These are phyloP conservation scores for Caranx ignobilis DNA, from an alignment of 2,113 vertebrate species.

Conservation along the genomic window DNA sequence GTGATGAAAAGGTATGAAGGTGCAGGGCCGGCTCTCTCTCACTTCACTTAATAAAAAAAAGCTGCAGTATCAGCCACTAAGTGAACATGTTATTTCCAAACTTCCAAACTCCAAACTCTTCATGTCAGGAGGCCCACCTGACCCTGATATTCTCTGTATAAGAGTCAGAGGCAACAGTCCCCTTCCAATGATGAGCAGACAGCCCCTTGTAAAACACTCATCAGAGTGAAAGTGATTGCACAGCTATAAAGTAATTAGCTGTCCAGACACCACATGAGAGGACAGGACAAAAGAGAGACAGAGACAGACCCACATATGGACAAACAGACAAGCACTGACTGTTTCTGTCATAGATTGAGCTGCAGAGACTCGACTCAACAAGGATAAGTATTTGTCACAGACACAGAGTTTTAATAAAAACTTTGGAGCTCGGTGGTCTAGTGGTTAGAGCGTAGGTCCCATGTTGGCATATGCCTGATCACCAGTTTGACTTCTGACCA, in stretches of 20 bases:
- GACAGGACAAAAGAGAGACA: constrained; percentile 13
- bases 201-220: constrained; percentile 34
- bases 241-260: constrained; percentile 44
- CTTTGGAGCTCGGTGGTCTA: no score
- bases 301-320: not conserved
- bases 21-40: not conserved
- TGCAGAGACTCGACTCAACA: not conserved
- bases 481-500: no score
- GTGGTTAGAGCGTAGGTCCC: no score
- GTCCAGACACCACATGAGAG: constrained; percentile 6
- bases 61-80: not conserved
- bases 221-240: constrained; percentile 40
- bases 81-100: not conserved
- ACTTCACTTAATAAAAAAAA: not conserved
- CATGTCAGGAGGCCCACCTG: no score
- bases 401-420: not conserved
- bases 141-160: no score
- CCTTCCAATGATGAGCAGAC: constrained; percentile 6
- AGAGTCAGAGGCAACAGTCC: constrained; percentile 19
- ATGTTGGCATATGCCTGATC: no score
- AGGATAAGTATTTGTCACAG: not conserved
- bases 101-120: not conserved
- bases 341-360: constrained; percentile 16
- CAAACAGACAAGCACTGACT: not conserved
- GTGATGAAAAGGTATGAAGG: constrained; percentile 57